Evolutionary conservation across 1,140 invertebrate species (phyloP).

Genomic region (Tetramorium simillimum): DNA sequence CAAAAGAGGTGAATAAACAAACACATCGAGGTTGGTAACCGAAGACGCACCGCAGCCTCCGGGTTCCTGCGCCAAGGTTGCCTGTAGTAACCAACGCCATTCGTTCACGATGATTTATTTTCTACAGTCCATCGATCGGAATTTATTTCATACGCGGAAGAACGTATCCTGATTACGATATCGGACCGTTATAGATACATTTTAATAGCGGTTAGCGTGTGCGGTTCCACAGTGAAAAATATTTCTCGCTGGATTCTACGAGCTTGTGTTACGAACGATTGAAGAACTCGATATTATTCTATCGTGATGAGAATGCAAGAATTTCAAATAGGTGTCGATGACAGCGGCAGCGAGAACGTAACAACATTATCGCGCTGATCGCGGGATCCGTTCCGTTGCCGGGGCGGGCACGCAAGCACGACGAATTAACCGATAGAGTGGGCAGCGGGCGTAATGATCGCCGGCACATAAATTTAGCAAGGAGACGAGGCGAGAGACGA

Average conservation of each 20-base stretch:
- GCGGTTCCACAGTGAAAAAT: slow-evolving; percentile 2
- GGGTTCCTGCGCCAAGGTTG: slow-evolving; percentile 74
- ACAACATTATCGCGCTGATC: neutral
- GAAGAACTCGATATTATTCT: neutral
- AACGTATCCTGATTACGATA: slow-evolving; percentile 57
- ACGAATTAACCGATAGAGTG: slow-evolving; percentile 71
- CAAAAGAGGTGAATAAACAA: slow-evolving; percentile 68
- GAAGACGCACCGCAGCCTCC: slow-evolving; percentile 75
- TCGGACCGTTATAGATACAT: slow-evolving; percentile 65
- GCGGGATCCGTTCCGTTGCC: neutral
- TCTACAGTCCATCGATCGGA: slow-evolving; percentile 65
- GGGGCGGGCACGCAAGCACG: slow-evolving; percentile 30
- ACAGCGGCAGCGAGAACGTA: neutral
- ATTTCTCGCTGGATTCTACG: neutral
- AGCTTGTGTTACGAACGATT: neutral
- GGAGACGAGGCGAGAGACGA: slow-evolving; percentile 70
- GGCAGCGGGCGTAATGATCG: slow-evolving; percentile 72
- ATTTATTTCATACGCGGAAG: slow-evolving; percentile 73
- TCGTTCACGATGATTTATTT: slow-evolving; percentile 71
- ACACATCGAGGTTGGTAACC: slow-evolving; percentile 76
- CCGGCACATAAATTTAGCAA: slow-evolving; percentile 75
- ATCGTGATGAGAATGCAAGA: neutral
- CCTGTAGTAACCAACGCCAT: slow-evolving; percentile 54
- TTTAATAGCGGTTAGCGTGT: slow-evolving; percentile 26
- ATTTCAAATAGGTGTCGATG: neutral